Base-by-base conservation (phyloP, 2,797 vertebrate genomes). In the Poecilia velifera region DNA sequence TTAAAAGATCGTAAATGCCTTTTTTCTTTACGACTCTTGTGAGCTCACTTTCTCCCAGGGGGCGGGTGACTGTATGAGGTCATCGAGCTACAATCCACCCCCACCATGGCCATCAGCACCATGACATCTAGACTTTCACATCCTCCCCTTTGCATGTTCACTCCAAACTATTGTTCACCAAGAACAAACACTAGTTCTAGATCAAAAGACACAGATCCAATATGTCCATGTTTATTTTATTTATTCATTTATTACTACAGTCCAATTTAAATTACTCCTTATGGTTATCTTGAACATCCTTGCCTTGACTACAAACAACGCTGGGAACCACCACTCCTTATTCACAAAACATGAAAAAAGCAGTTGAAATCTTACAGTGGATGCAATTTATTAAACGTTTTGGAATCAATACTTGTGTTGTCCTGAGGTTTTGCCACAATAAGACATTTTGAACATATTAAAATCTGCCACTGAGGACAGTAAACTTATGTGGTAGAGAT, bases 41-140 rank as follows among this genome's bases (percentile, higher is more conserved):
- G 94, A 95, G 93, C 93, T 96, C 94, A 93, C 93, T 91, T 89
- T 91, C 88, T 93, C 91, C 89, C 86, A 79, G 84, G 82, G 39
- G 86, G 89, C 46, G 78, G 89, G 83, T 84, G 83, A 80, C 81
- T 72, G 79, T 90, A 92, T 96, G 95, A 96, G 94, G 95, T 96
- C 94, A 96, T 84, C 46, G 8, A 82, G 79, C 74, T 47, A 87
- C 79, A 91, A 88, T 90, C 86, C 88, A 79, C 72, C 84, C 79
- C 86, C 84, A 81, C 79, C 76, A 71, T 14, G 41, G 22, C 74
- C 79, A 79, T 77, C 84, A 84, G 78, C 84, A 80, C 49, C 62
- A 81, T 88, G 76, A 88, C 89, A 91, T 85, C 87, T 82, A 86
- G 85, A 64, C 86, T 81, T 76, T 83, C 77, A 81, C 49, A 72